Evolutionary conservation across 2,797 vertebrate genomes (phyloP).

Genomic region (Ciconia nigra): DNA sequence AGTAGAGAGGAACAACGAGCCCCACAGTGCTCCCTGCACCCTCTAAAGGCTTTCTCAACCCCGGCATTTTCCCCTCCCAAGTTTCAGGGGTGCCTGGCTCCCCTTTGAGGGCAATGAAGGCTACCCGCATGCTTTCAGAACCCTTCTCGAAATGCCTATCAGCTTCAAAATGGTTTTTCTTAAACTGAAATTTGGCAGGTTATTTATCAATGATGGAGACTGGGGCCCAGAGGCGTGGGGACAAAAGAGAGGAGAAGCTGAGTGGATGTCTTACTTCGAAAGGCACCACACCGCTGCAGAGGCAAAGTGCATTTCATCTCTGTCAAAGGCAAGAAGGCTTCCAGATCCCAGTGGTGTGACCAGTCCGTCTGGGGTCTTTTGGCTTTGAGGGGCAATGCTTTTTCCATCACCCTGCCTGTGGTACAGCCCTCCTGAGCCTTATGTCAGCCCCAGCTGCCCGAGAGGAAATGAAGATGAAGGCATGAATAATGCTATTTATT

Average conservation of each 20-base stretch:
- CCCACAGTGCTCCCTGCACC: neutral
- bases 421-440: neutral
- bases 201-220: neutral
- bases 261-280: neutral
- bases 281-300: neutral
- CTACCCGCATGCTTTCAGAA: neutral
- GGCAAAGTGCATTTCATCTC: neutral
- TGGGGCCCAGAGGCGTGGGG: neutral
- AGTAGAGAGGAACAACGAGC: slow-evolving; percentile 16
- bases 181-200: neutral
- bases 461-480: neutral
- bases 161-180: neutral
- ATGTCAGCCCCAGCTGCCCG: neutral
- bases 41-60: neutral
- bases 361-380: neutral
- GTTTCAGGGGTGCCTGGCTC: neutral
- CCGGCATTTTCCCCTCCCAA: neutral
- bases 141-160: neutral
- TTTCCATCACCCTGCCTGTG: neutral
- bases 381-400: neutral
- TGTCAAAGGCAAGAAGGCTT: neutral
- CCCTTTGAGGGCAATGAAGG: neutral
- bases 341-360: neutral
- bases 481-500: neutral
- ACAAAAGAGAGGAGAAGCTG: neutral